Evolutionary conservation across 1,140 invertebrate species (phyloP).

Genomic region (Pseudomyrmex pallidus): DNA sequence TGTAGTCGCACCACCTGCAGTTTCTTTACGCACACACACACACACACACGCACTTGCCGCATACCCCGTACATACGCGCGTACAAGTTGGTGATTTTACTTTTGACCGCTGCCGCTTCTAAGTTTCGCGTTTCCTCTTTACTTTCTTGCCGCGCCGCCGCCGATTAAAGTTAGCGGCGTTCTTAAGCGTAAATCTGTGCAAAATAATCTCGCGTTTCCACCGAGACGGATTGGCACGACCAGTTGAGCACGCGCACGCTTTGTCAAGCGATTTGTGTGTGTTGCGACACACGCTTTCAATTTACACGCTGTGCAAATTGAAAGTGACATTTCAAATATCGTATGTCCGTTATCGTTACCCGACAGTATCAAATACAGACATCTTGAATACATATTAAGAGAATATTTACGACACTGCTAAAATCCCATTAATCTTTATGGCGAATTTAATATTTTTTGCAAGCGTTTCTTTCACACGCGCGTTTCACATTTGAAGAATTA

Average conservation of each 20-base stretch:
- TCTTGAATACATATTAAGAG: neutral
- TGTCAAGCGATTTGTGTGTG: neutral
- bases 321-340: slow-evolving; percentile 29
- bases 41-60: neutral
- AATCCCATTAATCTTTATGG: neutral
- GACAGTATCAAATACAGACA: neutral
- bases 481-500: too few species aligned
- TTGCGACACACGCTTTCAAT: too few species aligned
- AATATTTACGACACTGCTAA: neutral
- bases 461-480: neutral
- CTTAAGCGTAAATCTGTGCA: slow-evolving; percentile 19
- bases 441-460: neutral
- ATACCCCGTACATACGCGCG: neutral
- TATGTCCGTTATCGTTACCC: neutral
- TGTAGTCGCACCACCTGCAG: slow-evolving; percentile 36
- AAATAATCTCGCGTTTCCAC: slow-evolving; percentile 22
- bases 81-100: slow-evolving; percentile 24
- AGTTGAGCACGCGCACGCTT: neutral
- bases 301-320: slow-evolving; percentile 9
- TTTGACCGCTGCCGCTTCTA: slow-evolving; percentile 23
- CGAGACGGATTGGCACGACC: neutral
- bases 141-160: slow-evolving; percentile 16
- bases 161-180: slow-evolving; percentile 44
- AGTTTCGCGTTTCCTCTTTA: slow-evolving; percentile 31
- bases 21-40: neutral